These are phyloP conservation scores for Lates japonicus DNA, from an alignment of 2,797 vertebrate genomes.

Conservation along the genomic window DNA sequence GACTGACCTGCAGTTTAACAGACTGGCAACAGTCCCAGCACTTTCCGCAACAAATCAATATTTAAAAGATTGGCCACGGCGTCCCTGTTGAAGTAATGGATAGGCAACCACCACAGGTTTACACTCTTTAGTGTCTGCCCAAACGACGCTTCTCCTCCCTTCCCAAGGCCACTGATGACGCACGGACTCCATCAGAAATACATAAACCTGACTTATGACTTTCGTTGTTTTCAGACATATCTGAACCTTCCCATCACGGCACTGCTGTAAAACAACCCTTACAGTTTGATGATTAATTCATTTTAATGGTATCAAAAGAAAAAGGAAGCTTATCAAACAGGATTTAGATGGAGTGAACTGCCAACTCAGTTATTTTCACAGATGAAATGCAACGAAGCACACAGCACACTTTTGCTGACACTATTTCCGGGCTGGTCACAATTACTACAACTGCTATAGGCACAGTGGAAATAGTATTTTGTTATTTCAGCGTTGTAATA, in stretches of 20 bases:
- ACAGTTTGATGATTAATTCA: not conserved
- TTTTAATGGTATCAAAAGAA: slow-evolving; percentile 14
- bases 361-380: slow-evolving; percentile 44
- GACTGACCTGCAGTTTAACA: slow-evolving; percentile 67
- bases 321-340: slow-evolving; percentile 19
- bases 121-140: slow-evolving; percentile 36
- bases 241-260: not conserved
- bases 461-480: slow-evolving; percentile 20
- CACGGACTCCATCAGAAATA: not conserved
- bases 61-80: slow-evolving; percentile 74
- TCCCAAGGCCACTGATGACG: slow-evolving; percentile 23
- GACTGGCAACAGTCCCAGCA: slow-evolving; percentile 69
- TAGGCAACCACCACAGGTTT: slow-evolving; percentile 62
- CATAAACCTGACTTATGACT: slow-evolving; percentile 16
- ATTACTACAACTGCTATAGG: slow-evolving; percentile 23
- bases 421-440: slow-evolving; percentile 6
- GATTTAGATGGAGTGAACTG: slow-evolving; percentile 22
- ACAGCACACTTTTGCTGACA: slow-evolving; percentile 46
- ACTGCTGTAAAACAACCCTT: not conserved
- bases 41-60: slow-evolving; percentile 79
- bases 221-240: not conserved
- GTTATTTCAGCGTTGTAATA: slow-evolving; percentile 44
- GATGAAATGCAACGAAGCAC: slow-evolving; percentile 43
- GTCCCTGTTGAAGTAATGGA: slow-evolving; percentile 74
- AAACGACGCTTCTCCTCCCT: slow-evolving; percentile 53